Evolutionary conservation across 2,797 vertebrate genomes (phyloP).

Genomic region (Mus minutoides): DNA sequence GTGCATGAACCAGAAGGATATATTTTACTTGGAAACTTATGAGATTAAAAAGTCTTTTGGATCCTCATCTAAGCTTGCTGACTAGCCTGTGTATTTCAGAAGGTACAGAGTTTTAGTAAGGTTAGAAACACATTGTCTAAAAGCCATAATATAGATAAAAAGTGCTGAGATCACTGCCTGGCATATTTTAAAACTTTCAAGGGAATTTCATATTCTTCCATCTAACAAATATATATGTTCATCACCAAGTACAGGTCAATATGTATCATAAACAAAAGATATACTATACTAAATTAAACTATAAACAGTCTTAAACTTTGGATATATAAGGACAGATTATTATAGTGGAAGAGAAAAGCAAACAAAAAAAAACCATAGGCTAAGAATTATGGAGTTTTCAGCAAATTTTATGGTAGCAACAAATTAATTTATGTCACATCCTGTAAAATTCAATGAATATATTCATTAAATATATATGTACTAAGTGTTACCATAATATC

Average conservation of each 20-base stretch:
- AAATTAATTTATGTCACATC: slow-evolving; percentile 15
- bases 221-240: slow-evolving; percentile 45
- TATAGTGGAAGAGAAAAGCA: neutral
- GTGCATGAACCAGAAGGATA: neutral
- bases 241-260: neutral
- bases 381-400: slow-evolving; percentile 19
- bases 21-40: neutral
- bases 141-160: slow-evolving; percentile 3
- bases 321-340: neutral
- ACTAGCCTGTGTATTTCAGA: neutral
- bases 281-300: slow-evolving; percentile 48
- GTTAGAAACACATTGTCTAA: neutral
- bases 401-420: slow-evolving; percentile 38
- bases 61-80: neutral
- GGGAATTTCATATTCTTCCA: slow-evolving; percentile 13
- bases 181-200: slow-evolving; percentile 55
- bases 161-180: neutral
- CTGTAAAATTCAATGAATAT: neutral
- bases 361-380: neutral
- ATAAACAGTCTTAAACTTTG: neutral
- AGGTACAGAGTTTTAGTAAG: neutral
- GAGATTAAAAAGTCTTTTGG: neutral
- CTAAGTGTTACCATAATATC: neutral
- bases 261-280: neutral
- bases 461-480: slow-evolving; percentile 19